Evolutionary conservation across 2,888 invertebrate species (phyloP).

Genomic region (Lypha dubia): DNA sequence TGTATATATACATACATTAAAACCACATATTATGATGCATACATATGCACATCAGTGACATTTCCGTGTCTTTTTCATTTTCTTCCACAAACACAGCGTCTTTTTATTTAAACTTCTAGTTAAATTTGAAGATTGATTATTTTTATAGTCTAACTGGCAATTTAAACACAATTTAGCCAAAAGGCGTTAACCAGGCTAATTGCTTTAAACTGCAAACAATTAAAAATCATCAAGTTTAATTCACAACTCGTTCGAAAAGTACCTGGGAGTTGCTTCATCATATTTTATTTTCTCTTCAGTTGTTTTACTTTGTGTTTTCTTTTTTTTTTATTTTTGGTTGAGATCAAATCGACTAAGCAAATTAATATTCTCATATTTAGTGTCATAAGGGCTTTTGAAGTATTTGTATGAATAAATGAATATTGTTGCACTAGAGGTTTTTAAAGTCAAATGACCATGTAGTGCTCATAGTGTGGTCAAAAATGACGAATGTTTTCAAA

Average conservation of each 20-base stretch:
- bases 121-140: slow-evolving; percentile 70
- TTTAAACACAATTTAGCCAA: slow-evolving; percentile 81
- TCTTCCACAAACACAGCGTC: slow-evolving; percentile 18
- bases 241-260: slow-evolving; percentile 43
- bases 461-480: slow-evolving; percentile 31
- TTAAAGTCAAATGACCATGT: neutral
- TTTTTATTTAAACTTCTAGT: slow-evolving; percentile 61
- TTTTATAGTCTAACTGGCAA: slow-evolving; percentile 77
- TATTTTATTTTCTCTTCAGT: slow-evolving; percentile 9
- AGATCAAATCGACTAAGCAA: slow-evolving; percentile 50
- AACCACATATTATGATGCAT: neutral
- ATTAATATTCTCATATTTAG: slow-evolving; percentile 70
- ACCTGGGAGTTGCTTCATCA: slow-evolving; percentile 37
- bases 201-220: slow-evolving; percentile 79
- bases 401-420: slow-evolving; percentile 65
- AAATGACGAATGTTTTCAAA: slow-evolving; percentile 64
- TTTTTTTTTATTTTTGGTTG: slow-evolving; percentile 5
- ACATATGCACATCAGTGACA: slow-evolving; percentile 53
- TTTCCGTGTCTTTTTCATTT: slow-evolving; percentile 39
- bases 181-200: slow-evolving; percentile 80
- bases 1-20: neutral
- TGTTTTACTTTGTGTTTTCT: neutral
- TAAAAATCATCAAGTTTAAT: slow-evolving; percentile 74
- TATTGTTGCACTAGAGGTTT: slow-evolving; percentile 27
- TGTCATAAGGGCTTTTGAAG: slow-evolving; percentile 63